phyloP scores from a whole-genome alignment of 1,140 invertebrate species.

The Anoplophora glabripennis region DNA sequence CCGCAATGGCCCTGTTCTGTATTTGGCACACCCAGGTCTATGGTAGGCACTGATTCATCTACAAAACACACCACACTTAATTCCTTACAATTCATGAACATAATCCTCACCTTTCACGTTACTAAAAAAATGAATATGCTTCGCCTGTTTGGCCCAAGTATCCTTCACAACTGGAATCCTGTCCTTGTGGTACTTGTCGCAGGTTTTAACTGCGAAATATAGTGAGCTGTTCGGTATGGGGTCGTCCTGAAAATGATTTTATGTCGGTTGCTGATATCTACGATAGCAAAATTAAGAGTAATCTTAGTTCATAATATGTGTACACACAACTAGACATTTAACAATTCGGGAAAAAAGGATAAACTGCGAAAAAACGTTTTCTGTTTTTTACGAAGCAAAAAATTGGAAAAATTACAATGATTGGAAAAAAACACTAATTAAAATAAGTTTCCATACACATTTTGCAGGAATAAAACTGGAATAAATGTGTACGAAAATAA shows the following conservation, averaged over 20 bases:
- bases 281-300: not conserved
- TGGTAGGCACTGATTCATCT: constrained; percentile 68
- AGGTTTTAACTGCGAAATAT: constrained; percentile 88
- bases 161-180: constrained; percentile 73
- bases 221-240: constrained; percentile 58
- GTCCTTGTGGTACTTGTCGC: constrained; percentile 72
- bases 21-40: constrained; percentile 71
- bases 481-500: too few species aligned
- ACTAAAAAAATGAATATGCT: constrained; percentile 75
- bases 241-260: constrained; percentile 52
- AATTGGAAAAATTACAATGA: too few species aligned
- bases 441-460: too few species aligned
- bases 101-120: constrained; percentile 66
- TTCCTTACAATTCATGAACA: constrained; percentile 1
- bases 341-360: too few species aligned
- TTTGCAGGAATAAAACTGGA: too few species aligned
- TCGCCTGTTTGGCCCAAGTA: constrained; percentile 73
- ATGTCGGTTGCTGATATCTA: not conserved
- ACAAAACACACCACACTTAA: constrained; percentile 31
- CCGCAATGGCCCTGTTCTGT: constrained; percentile 79
- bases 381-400: too few species aligned
- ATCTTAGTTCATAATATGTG: not conserved
- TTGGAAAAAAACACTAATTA: too few species aligned
- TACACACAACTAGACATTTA: too few species aligned
- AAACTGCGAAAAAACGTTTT: too few species aligned